These are phyloP conservation scores for Stratiomys singularior DNA, from an alignment of 2,888 invertebrate genomes.

Conservation along the genomic window DNA sequence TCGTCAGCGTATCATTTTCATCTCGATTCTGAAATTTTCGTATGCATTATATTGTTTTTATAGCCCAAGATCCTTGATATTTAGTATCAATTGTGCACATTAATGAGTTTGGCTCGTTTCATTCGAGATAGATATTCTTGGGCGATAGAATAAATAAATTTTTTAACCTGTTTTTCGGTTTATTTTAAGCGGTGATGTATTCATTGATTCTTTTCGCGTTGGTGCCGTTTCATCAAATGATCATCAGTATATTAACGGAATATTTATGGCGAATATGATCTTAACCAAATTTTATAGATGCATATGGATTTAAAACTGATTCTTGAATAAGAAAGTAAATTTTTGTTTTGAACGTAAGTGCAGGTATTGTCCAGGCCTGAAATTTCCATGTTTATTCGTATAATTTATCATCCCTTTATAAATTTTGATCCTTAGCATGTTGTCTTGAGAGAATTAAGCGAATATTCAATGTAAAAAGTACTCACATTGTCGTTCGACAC, in stretches of 20 bases:
- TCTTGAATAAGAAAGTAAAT: too few species aligned
- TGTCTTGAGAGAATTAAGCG: too few species aligned
- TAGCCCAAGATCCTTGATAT: constrained; percentile 5
- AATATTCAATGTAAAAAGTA: too few species aligned
- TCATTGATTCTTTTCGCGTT: neutral
- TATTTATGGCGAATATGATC: neutral
- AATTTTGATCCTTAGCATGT: too few species aligned
- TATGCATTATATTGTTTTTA: constrained; percentile 2
- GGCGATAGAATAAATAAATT: neutral
- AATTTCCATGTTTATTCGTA: too few species aligned
- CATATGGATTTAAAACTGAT: too few species aligned
- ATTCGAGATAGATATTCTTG: neutral
- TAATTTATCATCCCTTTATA: too few species aligned
- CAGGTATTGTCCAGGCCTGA: too few species aligned
- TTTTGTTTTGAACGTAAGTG: too few species aligned
- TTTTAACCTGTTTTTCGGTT: neutral
- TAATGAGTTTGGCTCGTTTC: neutral
- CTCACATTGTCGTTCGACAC: too few species aligned
- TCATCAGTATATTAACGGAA: neutral
- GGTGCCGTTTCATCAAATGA: neutral
- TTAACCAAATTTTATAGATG: too few species aligned
- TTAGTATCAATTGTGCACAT: neutral
- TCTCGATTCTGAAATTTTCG: neutral
- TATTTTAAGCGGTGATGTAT: neutral
- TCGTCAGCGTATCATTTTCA: neutral